Evolutionary conservation across 2,113 vertebrate species (phyloP).

Genomic region (Psilopsiagon aymara): DNA sequence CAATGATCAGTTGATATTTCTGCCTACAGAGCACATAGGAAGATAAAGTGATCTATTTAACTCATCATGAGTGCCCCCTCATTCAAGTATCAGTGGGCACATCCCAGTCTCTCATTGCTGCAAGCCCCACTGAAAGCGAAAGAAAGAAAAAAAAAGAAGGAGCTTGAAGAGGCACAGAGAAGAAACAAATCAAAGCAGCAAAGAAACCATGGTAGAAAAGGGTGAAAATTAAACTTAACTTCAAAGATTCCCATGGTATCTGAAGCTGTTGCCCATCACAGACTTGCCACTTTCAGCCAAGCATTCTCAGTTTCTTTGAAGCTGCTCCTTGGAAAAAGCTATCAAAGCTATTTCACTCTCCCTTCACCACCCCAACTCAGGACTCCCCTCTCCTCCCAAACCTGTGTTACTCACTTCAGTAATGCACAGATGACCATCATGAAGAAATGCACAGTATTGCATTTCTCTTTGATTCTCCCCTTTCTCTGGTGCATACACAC

Average conservation of each 20-base stretch:
- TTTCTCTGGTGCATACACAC: background rate
- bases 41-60: constrained; percentile 10
- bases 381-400: background rate
- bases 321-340: background rate
- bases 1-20: constrained; percentile 30
- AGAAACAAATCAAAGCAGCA: background rate
- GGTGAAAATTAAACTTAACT: background rate
- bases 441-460: background rate
- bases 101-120: background rate
- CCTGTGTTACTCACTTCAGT: background rate
- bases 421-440: accelerated
- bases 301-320: background rate
- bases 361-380: background rate
- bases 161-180: background rate
- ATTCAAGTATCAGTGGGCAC: background rate
- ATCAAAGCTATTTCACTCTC: background rate
- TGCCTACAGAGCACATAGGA: background rate
- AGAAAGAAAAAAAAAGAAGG: background rate
- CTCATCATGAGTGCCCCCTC: background rate
- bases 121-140: background rate
- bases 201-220: background rate
- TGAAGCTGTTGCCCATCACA: background rate
- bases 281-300: background rate
- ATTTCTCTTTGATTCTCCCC: background rate
- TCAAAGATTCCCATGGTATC: background rate